A percentile compares a stretch with the other conserved stretches of the same genome.
phyloP scores from a whole-genome alignment of 2,888 invertebrate genomes.

The Microchrysa polita region DNA sequence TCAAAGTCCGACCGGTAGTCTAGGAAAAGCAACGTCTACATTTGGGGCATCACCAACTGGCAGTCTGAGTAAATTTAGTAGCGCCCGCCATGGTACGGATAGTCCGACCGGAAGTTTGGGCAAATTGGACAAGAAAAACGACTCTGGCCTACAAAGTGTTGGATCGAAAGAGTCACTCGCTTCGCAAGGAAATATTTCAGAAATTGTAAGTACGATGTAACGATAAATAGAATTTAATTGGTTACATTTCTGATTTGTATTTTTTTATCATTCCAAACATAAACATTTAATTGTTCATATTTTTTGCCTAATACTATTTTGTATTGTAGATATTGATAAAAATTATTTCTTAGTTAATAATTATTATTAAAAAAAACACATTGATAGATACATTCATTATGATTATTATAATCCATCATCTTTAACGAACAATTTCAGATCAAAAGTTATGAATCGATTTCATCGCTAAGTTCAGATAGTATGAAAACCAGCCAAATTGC shows the following conservation, averaged over 20 bases:
- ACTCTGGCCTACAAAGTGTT: slow-evolving; percentile 56
- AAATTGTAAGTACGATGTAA: slow-evolving; percentile 59
- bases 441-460: slow-evolving; percentile 74
- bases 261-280: no score
- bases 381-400: no score
- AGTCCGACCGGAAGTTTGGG: slow-evolving; percentile 57
- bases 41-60: slow-evolving; percentile 61
- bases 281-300: no score
- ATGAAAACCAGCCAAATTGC: slow-evolving; percentile 67
- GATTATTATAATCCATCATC: neutral
- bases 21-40: slow-evolving; percentile 59
- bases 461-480: slow-evolving; percentile 71
- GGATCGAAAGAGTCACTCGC: slow-evolving; percentile 65
- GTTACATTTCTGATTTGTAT: no score
- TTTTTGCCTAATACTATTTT: no score
- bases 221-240: no score
- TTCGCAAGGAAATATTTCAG: slow-evolving; percentile 63
- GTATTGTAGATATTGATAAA: no score
- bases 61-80: slow-evolving; percentile 57
- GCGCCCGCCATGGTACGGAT: slow-evolving; percentile 53
- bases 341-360: no score
- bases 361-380: no score
- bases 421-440: slow-evolving; percentile 63
- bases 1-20: slow-evolving; percentile 61
- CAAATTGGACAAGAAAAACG: slow-evolving; percentile 58